Percentiles rank a stretch among this genome's conserved stretches.
Evolutionary conservation across 2,113 vertebrate species (phyloP).

Genomic region (Paramormyrops kingsleyae): DNA sequence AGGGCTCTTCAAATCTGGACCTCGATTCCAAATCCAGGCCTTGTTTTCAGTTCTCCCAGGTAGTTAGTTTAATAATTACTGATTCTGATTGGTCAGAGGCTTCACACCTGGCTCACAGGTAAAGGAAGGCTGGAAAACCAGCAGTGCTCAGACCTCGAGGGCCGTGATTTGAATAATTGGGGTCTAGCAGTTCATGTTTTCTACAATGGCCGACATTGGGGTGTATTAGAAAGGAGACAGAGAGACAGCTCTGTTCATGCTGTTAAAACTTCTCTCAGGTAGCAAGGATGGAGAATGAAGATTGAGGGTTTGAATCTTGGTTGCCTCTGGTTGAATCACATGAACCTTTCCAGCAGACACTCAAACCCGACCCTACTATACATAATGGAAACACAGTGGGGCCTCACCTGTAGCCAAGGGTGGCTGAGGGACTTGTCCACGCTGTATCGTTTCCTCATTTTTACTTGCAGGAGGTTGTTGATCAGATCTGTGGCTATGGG

Average conservation of each 20-base stretch:
- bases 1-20: too few relatives aligned
- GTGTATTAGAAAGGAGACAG: not conserved
- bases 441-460: slow-evolving; percentile 97
- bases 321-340: not conserved
- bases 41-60: too few relatives aligned
- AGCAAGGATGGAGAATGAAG: not conserved
- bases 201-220: not conserved
- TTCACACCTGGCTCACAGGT: too few relatives aligned
- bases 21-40: too few relatives aligned
- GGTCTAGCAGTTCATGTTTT: too few relatives aligned
- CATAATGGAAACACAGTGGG: not conserved
- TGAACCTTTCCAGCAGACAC: not conserved
- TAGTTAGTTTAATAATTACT: too few relatives aligned
- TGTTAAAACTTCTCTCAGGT: not conserved
- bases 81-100: too few relatives aligned
- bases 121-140: too few relatives aligned
- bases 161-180: too few relatives aligned
- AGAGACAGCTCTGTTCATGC: not conserved
- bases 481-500: slow-evolving; percentile 88
- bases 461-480: slow-evolving; percentile 97
- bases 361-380: not conserved
- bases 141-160: too few relatives aligned
- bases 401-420: slow-evolving; percentile 88
- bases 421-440: slow-evolving; percentile 98
- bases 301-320: not conserved